phyloP scores from a whole-genome alignment of 2,797 vertebrate species.

The Lacerta bilineata region DNA sequence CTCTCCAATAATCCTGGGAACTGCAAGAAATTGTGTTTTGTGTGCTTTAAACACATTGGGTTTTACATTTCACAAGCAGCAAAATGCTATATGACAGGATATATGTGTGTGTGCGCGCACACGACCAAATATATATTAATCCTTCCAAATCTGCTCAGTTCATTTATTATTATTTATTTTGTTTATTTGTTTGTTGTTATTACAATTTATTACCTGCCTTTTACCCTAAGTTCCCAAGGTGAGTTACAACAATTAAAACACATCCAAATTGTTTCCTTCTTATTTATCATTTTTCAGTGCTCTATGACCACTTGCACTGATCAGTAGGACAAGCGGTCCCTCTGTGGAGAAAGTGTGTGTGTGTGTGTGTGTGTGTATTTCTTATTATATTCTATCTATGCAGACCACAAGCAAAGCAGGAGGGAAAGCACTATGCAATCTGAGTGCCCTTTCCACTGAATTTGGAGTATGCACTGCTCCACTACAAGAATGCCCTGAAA shows the following conservation, averaged over 20 bases:
- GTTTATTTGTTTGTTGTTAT: background rate
- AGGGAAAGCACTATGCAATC: background rate
- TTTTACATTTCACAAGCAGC: background rate
- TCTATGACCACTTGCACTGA: background rate
- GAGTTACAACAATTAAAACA: too few species aligned
- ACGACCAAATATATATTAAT: background rate
- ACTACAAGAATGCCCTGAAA: conserved; percentile 1
- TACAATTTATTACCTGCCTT: background rate
- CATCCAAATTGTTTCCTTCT: background rate
- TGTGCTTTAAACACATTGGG: background rate
- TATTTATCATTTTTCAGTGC: background rate
- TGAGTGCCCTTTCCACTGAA: background rate
- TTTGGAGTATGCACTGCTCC: background rate
- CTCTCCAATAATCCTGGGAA: background rate
- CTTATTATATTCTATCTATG: background rate
- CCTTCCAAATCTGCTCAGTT: background rate
- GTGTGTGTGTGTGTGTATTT: background rate
- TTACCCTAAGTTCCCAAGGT: too few species aligned
- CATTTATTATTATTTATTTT: background rate
- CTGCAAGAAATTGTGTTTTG: background rate
- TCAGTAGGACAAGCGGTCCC: background rate
- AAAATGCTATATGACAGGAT: background rate
- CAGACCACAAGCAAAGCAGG: background rate
- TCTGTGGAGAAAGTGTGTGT: background rate
- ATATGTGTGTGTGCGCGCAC: background rate